Base-by-base conservation (phyloP, 2,797 vertebrate genomes). In the Fistularia commersonii region DNA sequence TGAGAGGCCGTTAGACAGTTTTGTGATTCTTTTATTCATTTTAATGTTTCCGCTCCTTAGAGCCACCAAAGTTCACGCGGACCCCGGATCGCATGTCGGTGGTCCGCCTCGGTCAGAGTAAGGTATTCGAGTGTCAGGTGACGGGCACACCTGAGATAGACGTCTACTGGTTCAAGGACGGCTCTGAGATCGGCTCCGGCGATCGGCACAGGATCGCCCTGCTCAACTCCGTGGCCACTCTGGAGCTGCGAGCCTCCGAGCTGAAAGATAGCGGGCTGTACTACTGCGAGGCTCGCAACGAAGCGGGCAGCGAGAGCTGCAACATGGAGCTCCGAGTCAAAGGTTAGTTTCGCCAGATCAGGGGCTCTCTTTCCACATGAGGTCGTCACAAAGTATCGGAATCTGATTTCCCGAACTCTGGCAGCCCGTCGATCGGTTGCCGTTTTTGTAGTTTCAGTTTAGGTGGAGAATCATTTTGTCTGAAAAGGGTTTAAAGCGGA, bases 241-340 rank as follows among this genome's bases (percentile, higher is more conserved):
- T 99, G 80, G 94, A 94, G 68, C 79, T 99, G 45, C 83, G 81
- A 51, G 68, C 76, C 37, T 82, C 93, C 56, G 90, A 90, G 45
- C 74, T 88, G 48, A 92, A 87, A 66, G 94, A 99, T 15, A 93
- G 93, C 39, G 95, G 95, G 4, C 88, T 89, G 42, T 99, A 96
- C 39, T 93, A 94, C 76, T 99, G 97, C 15, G 96, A 99, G 85
- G 96, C 95, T 61, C 92, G 87, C 31, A 99, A 98, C 58, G 94
- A 99, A 5, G 97, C 97, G 0, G 97, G 97, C 62, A 96, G 93
- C 1, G 94, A 97, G 48, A 99, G 94, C 89, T 98, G 96, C 90
- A 98, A 92, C 79, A 62, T 94, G 82, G 95, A 99, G 57, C 85
- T 99, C 48, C 95, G 91, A 88, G 96, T 99, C 40, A 99, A 98